phyloP scores from a whole-genome alignment of 2,888 invertebrate species.

The Agapostemon virescens region DNA sequence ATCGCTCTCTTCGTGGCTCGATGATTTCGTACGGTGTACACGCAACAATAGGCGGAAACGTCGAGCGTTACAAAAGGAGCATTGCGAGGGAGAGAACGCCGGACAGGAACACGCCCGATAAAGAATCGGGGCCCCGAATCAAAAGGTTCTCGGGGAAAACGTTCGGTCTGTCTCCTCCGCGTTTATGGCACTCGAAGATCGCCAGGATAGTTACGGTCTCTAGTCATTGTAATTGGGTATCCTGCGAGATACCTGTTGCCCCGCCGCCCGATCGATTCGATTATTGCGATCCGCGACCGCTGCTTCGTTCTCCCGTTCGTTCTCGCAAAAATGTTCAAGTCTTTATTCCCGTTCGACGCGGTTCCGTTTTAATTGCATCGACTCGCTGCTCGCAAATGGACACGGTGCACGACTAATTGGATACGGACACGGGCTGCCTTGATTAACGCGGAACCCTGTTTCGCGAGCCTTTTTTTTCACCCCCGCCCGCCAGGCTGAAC shows the following conservation, averaged over 20 bases:
- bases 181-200: constrained; percentile 60
- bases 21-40: constrained; percentile 56
- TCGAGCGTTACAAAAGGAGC: constrained; percentile 66
- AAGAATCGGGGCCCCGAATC: constrained; percentile 65
- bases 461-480: not conserved
- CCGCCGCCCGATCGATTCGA: constrained; percentile 29
- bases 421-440: not conserved
- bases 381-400: constrained; percentile 19
- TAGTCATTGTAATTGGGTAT: constrained; percentile 67
- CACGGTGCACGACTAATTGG: constrained; percentile 28
- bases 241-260: constrained; percentile 44
- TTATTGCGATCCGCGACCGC: constrained; percentile 14
- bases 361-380: constrained; percentile 34
- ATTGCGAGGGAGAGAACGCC: constrained; percentile 51
- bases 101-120: constrained; percentile 48
- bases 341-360: constrained; percentile 15
- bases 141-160: constrained; percentile 59
- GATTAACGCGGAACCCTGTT: constrained; percentile 7
- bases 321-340: not conserved
- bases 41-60: constrained; percentile 69
- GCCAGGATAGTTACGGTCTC: constrained; percentile 66
- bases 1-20: constrained; percentile 58
- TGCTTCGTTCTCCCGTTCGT: not conserved
- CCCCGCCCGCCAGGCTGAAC: too few species aligned
- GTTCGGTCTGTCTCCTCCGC: constrained; percentile 56